Evolutionary conservation across 2,113 vertebrate genomes (phyloP).

Genomic region (Campylomormyrus numenius): DNA sequence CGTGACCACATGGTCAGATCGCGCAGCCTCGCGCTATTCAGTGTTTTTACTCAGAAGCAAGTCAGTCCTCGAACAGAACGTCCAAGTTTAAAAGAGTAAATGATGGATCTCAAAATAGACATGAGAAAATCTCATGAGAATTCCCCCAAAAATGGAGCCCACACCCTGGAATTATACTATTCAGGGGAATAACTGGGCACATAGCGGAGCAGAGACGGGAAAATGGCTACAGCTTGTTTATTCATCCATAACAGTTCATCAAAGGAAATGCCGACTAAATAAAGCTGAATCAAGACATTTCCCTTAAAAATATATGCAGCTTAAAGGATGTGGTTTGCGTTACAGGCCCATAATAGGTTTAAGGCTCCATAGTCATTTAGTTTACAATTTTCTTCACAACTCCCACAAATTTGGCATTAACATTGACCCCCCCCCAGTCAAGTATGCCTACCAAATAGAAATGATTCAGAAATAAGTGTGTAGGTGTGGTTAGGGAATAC

Average conservation of each 20-base stretch:
- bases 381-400: slow-evolving; percentile 32
- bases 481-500: not conserved
- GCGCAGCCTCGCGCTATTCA: not conserved
- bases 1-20: not conserved
- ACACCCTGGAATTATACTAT: slow-evolving; percentile 32
- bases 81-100: not conserved
- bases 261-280: not conserved
- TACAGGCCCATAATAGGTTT: slow-evolving; percentile 40
- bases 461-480: not conserved
- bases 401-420: slow-evolving; percentile 13
- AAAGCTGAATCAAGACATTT: slow-evolving; percentile 8
- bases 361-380: slow-evolving; percentile 37
- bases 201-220: not conserved
- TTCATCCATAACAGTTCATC: slow-evolving; percentile 5
- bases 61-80: not conserved
- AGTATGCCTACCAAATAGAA: not conserved
- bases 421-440: not conserved
- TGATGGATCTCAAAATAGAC: slow-evolving; percentile 2
- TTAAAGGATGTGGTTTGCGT: slow-evolving; percentile 43
- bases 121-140: not conserved
- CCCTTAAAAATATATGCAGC: slow-evolving; percentile 19
- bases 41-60: not conserved
- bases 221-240: not conserved
- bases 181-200: slow-evolving; percentile 9
- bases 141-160: not conserved